These are phyloP conservation scores for Lophius americanus DNA, from an alignment of 2,797 vertebrate genomes.

Conservation along the genomic window DNA sequence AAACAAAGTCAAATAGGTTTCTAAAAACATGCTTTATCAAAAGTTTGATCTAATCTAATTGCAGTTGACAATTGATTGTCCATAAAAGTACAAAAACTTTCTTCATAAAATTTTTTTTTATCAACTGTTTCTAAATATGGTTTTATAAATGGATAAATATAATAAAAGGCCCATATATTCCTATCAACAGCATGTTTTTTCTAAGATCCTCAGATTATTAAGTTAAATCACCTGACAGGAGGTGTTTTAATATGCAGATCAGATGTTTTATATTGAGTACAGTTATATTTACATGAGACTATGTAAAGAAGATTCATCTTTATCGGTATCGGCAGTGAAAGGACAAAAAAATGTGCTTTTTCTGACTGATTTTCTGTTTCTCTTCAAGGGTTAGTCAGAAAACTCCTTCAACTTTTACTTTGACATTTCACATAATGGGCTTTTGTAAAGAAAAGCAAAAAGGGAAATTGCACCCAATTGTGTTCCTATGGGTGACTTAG, in stretches of 20 bases:
- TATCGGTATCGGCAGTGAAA: not conserved
- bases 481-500: slow-evolving; percentile 11
- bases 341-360: not conserved
- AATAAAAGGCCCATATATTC: not conserved
- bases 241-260: slow-evolving; percentile 27
- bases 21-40: too few species aligned
- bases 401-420: slow-evolving; percentile 29
- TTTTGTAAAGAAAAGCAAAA: slow-evolving; percentile 11
- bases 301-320: not conserved
- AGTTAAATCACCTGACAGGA: not conserved
- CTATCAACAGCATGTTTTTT: too few species aligned
- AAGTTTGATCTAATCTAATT: too few species aligned
- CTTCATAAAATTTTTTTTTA: too few species aligned
- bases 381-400: not conserved
- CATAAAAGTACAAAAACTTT: too few species aligned
- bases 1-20: too few species aligned
- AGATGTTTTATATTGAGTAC: slow-evolving; percentile 3
- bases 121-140: not conserved
- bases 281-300: slow-evolving; percentile 1
- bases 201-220: too few species aligned
- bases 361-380: not conserved
- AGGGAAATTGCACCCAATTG: slow-evolving; percentile 40
- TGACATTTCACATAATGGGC: slow-evolving; percentile 35
- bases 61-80: too few species aligned
- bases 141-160: slow-evolving; percentile 10